Conservation (phyloP, 2,797 vertebrate genomes). For the Sparus aurata region DNA sequence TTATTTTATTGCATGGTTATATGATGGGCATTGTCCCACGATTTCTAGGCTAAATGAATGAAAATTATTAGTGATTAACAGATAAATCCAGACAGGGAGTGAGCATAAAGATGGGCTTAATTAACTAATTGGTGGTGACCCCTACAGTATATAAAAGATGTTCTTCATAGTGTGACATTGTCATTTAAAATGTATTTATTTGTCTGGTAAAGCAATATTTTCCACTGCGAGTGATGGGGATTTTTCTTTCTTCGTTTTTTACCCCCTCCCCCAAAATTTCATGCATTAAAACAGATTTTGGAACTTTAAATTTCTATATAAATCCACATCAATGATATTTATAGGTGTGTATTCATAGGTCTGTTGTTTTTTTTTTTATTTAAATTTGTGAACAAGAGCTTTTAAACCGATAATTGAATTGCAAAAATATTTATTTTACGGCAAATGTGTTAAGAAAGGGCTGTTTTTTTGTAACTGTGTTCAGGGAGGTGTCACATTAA, state of each 20-base stretch:
- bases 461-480: not conserved
- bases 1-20: not conserved
- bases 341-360: not conserved
- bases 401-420: not conserved
- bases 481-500: conserved; percentile 11
- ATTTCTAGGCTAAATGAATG: not conserved
- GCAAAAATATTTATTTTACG: no score
- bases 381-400: not conserved
- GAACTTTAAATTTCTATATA: not conserved
- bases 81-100: conserved; percentile 4
- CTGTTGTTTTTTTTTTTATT: no score
- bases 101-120: not conserved
- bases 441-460: not conserved
- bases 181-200: not conserved
- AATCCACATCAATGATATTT: not conserved
- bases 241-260: not conserved
- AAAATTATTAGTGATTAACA: not conserved
- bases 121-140: not conserved
- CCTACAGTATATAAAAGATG: not conserved
- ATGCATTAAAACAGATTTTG: not conserved
- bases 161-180: not conserved
- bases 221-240: not conserved
- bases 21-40: not conserved
- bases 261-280: no score
- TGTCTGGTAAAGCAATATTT: not conserved